Evolutionary conservation across 2,113 vertebrate species (phyloP).

Genomic region (Ceyx melanurus): DNA sequence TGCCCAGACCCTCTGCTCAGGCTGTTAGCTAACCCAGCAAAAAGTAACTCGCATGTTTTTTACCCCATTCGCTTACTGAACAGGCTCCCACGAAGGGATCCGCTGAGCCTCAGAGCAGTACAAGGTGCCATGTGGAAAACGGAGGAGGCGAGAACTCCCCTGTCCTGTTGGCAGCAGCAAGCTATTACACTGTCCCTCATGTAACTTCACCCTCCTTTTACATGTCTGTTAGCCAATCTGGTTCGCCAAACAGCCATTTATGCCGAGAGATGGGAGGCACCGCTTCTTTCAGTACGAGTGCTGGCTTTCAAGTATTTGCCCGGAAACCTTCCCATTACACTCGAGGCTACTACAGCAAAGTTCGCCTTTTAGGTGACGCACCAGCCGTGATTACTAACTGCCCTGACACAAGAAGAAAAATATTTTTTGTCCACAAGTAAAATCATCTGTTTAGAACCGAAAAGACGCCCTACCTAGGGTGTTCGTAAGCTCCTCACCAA

Average conservation of each 20-base stretch:
- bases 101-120: neutral
- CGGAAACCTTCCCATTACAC: neutral
- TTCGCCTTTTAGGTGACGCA: neutral
- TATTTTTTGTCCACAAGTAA: neutral
- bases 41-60: neutral
- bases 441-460: neutral
- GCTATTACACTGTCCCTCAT: neutral
- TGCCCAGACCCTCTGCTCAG: neutral
- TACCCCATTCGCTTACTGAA: neutral
- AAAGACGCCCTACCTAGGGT: rapidly evolving
- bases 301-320: neutral
- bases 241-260: neutral
- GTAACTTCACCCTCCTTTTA: neutral
- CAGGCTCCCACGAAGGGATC: neutral
- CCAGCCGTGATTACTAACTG: neutral
- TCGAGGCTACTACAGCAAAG: neutral
- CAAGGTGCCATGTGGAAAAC: neutral
- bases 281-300: neutral
- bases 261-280: neutral
- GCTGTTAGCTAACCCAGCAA: neutral
- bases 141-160: neutral
- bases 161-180: neutral
- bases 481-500: neutral
- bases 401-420: neutral
- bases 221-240: neutral